Evolutionary conservation across 2,113 vertebrate species (phyloP).

Genomic region (Cyanoliseus patagonus): DNA sequence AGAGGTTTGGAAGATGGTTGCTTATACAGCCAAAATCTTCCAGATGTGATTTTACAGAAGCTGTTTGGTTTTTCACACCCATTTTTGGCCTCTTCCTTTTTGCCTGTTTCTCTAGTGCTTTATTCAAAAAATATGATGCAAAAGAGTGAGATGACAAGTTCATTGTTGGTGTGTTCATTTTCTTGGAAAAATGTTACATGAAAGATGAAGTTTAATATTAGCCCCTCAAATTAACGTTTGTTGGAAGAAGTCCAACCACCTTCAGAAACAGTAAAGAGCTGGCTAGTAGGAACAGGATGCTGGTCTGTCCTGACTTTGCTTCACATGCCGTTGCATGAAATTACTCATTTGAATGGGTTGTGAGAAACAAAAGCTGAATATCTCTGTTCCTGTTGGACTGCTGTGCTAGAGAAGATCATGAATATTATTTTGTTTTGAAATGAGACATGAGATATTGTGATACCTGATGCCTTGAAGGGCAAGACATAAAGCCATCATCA

Average conservation of each 20-base stretch:
- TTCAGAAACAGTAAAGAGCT: background rate
- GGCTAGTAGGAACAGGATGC: background rate
- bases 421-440: background rate
- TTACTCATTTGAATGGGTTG: background rate
- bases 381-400: accelerated
- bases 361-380: background rate
- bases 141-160: background rate
- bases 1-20: background rate
- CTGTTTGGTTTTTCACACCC: background rate
- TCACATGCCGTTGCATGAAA: background rate
- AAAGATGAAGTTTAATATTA: background rate
- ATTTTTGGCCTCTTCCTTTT: background rate
- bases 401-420: background rate
- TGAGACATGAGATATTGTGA: background rate
- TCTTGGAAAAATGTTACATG: background rate
- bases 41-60: background rate
- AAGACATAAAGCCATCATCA: background rate
- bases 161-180: background rate
- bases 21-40: background rate
- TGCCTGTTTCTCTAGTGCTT: background rate
- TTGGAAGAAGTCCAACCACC: background rate
- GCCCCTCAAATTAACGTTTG: background rate
- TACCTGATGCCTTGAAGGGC: background rate
- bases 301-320: background rate
- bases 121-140: background rate